Evolutionary conservation across 2,888 invertebrate species (phyloP), one percentile per base, ranked within the genome.

Genomic region (Drosophila eohydei): DNA sequence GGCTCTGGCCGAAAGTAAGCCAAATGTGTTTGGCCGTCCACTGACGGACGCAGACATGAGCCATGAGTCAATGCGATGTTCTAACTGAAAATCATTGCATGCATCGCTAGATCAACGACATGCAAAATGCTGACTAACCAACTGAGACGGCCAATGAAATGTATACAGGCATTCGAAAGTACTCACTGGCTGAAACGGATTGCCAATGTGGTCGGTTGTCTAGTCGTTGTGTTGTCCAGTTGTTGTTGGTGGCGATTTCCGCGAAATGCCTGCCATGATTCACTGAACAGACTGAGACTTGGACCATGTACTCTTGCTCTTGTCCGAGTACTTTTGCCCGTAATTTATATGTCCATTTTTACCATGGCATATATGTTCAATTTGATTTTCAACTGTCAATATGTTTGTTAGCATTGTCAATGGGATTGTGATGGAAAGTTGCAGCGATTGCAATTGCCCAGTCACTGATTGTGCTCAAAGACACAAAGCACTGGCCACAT

Each of bases 301-400:
- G 62, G n/a, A n/a, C 64, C 76, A 58, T 76, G 76, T 76, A 70
- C 70, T 70, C 55, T 48, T 70, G 30, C 65, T 57, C 71, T 61
- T 60, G 52, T 71, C 51, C 58, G 43, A 38, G 52, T 60, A 56
- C 52, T 63, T 58, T 61, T 62, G 56, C 81, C 66, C 67, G 87
- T 81, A 88, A 88, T 89, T 83, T 89, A 87, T 87, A 83, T 83
- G 81, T 77, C 72, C 77, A 87, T 75, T 60, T 79, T 88, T 50
- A 11, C 54, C 71, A 61, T 58, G 66, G 56, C 71, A 69, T 79
- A 79, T 11, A 8, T 74, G 74, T 71, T 78, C 79, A 70, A 81
- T 89, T 85, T 85, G 85, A 89, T 85, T 81, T 80, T 77, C 84
- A 81, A 80, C 81, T 85, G 80, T 84, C 88, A 89, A 78, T 80